A percentile compares a stretch with the other conserved stretches of the same genome.
Conservation (phyloP, 2,888 invertebrate species). For the Epistrophella euchroma region DNA sequence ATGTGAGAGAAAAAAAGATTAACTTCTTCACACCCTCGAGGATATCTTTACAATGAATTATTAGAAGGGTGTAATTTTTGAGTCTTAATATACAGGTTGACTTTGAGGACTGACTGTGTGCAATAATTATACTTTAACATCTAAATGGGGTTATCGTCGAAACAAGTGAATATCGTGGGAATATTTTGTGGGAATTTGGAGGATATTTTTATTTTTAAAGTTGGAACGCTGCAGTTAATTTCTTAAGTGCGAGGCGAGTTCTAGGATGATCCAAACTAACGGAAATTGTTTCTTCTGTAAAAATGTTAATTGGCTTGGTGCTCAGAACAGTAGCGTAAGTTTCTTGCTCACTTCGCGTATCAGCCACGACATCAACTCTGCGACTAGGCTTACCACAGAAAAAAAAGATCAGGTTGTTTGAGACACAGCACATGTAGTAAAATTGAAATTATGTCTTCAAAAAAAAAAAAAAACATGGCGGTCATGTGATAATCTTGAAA, state of each 20-base stretch:
- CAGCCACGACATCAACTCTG: too few relatives aligned
- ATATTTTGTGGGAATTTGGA: neutral
- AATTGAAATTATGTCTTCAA: too few relatives aligned
- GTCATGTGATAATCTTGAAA: too few relatives aligned
- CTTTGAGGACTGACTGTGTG: neutral
- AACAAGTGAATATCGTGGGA: slow-evolving; percentile 72
- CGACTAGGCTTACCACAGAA: too few relatives aligned
- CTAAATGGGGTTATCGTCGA: slow-evolving; percentile 4
- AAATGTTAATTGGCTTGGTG: too few relatives aligned
- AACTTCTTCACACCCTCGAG: slow-evolving; percentile 60
- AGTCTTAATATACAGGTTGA: slow-evolving; percentile 48
- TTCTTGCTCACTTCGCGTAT: too few relatives aligned
- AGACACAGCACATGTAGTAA: too few relatives aligned
- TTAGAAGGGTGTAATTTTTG: slow-evolving; percentile 30
- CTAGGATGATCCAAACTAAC: too few relatives aligned
- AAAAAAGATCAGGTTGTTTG: too few relatives aligned
- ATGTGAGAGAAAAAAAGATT: slow-evolving; percentile 48
- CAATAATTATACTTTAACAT: slow-evolving; percentile 7
- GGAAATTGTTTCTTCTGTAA: too few relatives aligned
- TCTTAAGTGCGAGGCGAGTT: neutral
- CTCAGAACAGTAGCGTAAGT: too few relatives aligned
- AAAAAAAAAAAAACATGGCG: too few relatives aligned
- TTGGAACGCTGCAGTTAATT: neutral
- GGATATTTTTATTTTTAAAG: neutral
- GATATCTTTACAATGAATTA: neutral